Percentiles rank a stretch among this genome's conserved stretches.
These are phyloP conservation scores for Valencia hispanica DNA, from an alignment of 2,797 vertebrate species.

Conservation along the genomic window DNA sequence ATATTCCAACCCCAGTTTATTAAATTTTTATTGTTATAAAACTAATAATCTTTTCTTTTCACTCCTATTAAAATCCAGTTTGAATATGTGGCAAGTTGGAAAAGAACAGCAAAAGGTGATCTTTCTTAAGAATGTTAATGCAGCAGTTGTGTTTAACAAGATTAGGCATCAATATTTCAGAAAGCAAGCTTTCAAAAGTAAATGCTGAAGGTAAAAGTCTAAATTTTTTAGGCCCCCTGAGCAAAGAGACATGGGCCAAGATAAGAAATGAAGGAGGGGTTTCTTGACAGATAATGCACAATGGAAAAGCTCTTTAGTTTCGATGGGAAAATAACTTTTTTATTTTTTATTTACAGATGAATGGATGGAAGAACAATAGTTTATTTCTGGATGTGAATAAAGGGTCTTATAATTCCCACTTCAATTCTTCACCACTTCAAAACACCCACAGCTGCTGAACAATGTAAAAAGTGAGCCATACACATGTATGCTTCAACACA, in stretches of 20 bases:
- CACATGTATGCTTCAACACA: not conserved
- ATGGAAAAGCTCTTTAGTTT: conserved; percentile 18
- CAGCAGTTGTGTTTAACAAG: conserved; percentile 63
- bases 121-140: conserved; percentile 57
- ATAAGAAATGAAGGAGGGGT: conserved; percentile 17
- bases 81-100: not conserved
- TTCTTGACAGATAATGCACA: conserved; percentile 23
- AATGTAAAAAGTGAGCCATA: not conserved
- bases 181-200: conserved; percentile 50
- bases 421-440: not conserved
- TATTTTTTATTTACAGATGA: not conserved
- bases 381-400: not conserved
- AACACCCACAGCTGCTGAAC: not conserved
- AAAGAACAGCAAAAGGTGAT: not conserved
- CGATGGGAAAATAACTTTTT: conserved; percentile 1
- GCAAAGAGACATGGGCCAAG: conserved; percentile 22
- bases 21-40: not conserved
- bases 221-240: conserved; percentile 37
- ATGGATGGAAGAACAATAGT: not conserved
- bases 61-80: not conserved
- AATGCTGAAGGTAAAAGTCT: conserved; percentile 46
- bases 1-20: not conserved
- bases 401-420: not conserved
- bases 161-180: conserved; percentile 62
- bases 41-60: not conserved